Evolutionary conservation across 2,113 vertebrate species (phyloP), one percentile per base, ranked within the genome.

Genomic region (Turdus rufiventris): DNA sequence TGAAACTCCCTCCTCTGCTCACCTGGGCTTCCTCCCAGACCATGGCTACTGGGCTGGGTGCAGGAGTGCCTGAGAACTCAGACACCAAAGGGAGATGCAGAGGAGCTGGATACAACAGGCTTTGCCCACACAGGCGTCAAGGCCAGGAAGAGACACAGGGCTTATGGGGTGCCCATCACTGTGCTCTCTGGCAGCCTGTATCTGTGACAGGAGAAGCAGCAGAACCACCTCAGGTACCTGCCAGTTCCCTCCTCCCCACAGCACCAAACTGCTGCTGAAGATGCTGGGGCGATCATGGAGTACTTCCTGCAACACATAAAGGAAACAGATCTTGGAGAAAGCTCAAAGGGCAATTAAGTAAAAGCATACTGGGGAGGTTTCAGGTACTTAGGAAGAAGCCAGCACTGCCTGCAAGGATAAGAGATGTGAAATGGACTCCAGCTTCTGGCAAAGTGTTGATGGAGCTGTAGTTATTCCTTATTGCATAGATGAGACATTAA

Each of bases 341-440:
- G 43, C 40, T 85, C 48, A 63, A n/a, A 58, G 66, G 57, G 11
- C 34, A 65, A 74, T 62, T 29, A 81, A 75, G 29, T 65, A 47
- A 93, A 92, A 87, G 18, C 60, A 85, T 17, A 62, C 61, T 48
- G 31, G 2, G 28, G 38, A 24, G 8, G 29, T 94, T 78, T 79
- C 76, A 85, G 50, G 47, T 82, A 57, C 31, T 67, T 67, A 19
- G 26, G 61, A 68, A 87, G 82, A 86, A 89, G 60, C 38, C 66
- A 95, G 72, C 6, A 5, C 10, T 60, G 42, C 60, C 34, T 57
- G 38, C 28, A 81, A 74, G 60, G 54, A 8, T 47, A 63, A 73
- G 58, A 92, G 73, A 92, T 31, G n/a, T 25, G 51, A 88, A 84
- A 89, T 67, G 18, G 2, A 56, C 73, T 89, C 51, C 47, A 85